Evolutionary conservation across 2,888 invertebrate genomes (phyloP), one percentile per base, ranked within the genome.

Genomic region (Dasypogon diadema): DNA sequence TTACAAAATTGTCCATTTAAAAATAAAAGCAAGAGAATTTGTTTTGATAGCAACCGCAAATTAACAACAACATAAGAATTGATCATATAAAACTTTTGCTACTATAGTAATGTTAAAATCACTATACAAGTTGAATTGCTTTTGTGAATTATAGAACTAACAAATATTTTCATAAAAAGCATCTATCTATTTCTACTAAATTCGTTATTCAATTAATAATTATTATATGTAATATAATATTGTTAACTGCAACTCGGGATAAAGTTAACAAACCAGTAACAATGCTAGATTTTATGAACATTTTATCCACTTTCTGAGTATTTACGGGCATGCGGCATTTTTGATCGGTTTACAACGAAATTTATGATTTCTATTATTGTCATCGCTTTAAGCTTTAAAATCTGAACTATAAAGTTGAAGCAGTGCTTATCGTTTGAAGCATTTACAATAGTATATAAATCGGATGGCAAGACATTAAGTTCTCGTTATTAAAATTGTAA

Each of bases 321-420:
- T 12, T 12, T 0, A n/a, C n/a, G 42, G 42, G 42, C n/a, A 42
- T 12, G 42, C 42, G 21, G 37, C 10, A 22, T 16, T 37, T 60
- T n/a, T 34, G 21, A 22, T 16, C 24, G n/a, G 46, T 24, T 16
- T 46, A 24, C 46, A 65, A 65, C 46, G 22, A 65, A 65, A 18
- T 65, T n/a, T 65, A 24, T 26, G 16, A 42, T 46, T 65, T 65
- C 24, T 65, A 65, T 65, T 65, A 65, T 65, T 65, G 65, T 65
- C 65, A 42, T 65, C 65, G 65, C 65, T 46, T 65, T 48, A 65
- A 46, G 65, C 65, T 65, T 42, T 42, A 12, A 12, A 12, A 12
- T 42, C 48, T 46, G 37, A 21, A 37, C 46, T 65, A 65, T 6
- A 46, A 65, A 65, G 12, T 18, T 24, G 24, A 65, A 65, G 46